These are phyloP conservation scores for Mirounga angustirostris DNA, from an alignment of 2,113 vertebrate species.

Conservation along the genomic window DNA sequence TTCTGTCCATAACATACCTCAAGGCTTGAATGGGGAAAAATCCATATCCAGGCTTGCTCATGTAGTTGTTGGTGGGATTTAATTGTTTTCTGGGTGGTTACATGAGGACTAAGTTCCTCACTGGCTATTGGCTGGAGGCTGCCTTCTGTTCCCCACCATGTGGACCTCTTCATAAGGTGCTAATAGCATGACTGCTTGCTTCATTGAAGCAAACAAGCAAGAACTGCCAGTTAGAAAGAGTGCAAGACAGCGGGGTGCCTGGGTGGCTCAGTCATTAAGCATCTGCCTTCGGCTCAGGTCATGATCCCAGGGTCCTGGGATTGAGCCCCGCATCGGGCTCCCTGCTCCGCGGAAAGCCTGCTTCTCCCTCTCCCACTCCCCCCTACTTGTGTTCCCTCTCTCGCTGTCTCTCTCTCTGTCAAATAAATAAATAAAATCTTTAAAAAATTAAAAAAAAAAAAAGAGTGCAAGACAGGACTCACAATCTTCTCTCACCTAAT, in stretches of 20 bases:
- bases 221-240: neutral
- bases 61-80: neutral
- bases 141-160: neutral
- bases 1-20: neutral
- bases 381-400: too few species aligned
- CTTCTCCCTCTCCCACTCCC: too few species aligned
- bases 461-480: neutral
- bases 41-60: neutral
- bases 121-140: neutral
- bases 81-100: neutral
- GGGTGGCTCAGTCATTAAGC: too few species aligned
- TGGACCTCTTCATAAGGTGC: accelerated
- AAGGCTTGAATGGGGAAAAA: neutral
- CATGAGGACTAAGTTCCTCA: neutral
- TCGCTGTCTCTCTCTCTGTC: too few species aligned
- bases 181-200: neutral
- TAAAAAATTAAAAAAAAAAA: too few species aligned
- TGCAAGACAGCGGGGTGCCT: too few species aligned
- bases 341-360: too few species aligned
- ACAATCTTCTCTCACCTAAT: neutral
- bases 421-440: too few species aligned
- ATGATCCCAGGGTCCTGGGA: too few species aligned
- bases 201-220: neutral
- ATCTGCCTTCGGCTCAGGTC: too few species aligned
- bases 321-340: too few species aligned